Evolutionary conservation across 2,113 vertebrate genomes (phyloP).

Genomic region (Gallinago undulata): DNA sequence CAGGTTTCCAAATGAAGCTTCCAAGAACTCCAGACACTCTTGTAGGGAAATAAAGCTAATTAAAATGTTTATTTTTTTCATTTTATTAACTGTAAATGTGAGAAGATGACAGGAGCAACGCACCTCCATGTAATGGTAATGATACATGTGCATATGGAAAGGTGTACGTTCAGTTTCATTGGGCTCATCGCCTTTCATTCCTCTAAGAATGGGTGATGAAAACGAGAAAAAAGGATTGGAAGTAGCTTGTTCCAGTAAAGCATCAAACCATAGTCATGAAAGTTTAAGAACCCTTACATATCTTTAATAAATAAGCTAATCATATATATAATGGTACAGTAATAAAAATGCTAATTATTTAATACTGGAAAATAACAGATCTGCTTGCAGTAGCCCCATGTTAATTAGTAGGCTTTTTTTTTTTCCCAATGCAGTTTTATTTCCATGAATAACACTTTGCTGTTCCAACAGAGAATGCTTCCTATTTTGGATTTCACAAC

Average conservation of each 20-base stretch:
- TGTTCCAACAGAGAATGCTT: constrained; percentile 6
- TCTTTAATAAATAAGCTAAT: constrained; percentile 19
- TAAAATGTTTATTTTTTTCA: neutral
- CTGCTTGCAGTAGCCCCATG: neutral
- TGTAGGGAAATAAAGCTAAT: neutral
- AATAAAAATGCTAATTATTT: constrained; percentile 49
- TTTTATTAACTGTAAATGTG: neutral
- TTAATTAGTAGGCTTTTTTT: neutral
- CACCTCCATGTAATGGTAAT: neutral
- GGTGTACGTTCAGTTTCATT: neutral
- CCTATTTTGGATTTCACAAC: constrained; percentile 38
- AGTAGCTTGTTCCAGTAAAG: neutral
- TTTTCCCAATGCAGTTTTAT: neutral
- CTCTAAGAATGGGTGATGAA: neutral
- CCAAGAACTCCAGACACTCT: neutral
- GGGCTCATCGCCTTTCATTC: neutral
- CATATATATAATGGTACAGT: neutral
- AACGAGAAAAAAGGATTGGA: neutral
- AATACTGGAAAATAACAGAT: constrained; percentile 24
- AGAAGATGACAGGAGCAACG: neutral
- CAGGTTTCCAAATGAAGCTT: neutral
- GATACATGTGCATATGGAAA: neutral
- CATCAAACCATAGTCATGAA: neutral
- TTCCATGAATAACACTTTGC: constrained; percentile 33
- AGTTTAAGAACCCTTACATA: neutral